These are phyloP conservation scores for Trissolcus basalis DNA, from an alignment of 1,140 invertebrate genomes.

Conservation along the genomic window DNA sequence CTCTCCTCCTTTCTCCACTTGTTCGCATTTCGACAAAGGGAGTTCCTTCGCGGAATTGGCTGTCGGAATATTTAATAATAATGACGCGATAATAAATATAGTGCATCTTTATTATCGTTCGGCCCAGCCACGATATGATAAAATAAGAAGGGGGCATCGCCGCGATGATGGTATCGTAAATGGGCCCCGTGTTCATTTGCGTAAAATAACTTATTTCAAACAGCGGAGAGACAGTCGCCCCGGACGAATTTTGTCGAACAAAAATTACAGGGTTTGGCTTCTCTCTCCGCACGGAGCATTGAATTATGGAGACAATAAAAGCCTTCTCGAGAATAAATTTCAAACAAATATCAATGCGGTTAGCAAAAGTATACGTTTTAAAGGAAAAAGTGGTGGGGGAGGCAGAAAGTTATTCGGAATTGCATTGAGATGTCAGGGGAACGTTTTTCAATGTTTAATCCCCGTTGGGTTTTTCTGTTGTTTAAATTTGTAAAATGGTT, in stretches of 20 bases:
- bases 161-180: constrained; percentile 36
- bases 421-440: too few relatives aligned
- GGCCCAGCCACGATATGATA: constrained; percentile 14
- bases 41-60: constrained; percentile 43
- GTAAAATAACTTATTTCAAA: constrained; percentile 54
- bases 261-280: background rate
- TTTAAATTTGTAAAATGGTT: too few relatives aligned
- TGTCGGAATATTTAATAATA: constrained; percentile 52
- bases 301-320: background rate
- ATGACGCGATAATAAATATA: constrained; percentile 54
- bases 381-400: too few relatives aligned
- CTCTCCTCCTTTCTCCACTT: constrained; percentile 45
- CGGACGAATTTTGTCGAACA: constrained; percentile 2
- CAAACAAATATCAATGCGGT: too few relatives aligned
- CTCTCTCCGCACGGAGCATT: background rate
- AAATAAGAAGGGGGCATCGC: constrained; percentile 36
- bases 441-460: too few relatives aligned
- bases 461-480: too few relatives aligned
- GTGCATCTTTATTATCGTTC: constrained; percentile 53
- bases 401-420: too few relatives aligned
- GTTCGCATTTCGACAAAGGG: constrained; percentile 61
- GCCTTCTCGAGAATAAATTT: too few relatives aligned
- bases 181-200: constrained; percentile 28
- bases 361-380: too few relatives aligned
- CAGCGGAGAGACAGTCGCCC: background rate